Evolutionary conservation across 30 jellyfish, hydroid and myxozoan species (phyloP), one percentile per base, ranked within the genome.

Genomic region (Mastigias papua): DNA sequence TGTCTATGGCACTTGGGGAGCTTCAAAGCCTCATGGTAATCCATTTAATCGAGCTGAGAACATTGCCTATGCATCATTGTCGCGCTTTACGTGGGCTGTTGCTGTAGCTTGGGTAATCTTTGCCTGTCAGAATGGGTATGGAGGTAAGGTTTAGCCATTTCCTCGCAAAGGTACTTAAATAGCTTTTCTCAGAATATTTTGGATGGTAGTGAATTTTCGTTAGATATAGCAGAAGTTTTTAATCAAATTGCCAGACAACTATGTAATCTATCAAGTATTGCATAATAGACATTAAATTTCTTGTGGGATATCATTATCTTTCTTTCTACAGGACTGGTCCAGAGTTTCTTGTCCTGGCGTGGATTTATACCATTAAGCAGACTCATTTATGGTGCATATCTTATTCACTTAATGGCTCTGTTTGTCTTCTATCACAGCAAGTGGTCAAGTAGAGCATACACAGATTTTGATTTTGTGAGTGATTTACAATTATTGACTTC

Each of bases 321-420:
- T 4, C 13, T 15, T 4, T 42, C 13, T 15, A 20, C 67, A 93
- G 98, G 98, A n/a, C 13, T 88, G 68, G 87, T 93, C 7, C 61
- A 82, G 82, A 68, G 76, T 22, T 73, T 93, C 69, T 85, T 93
- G 78, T 88, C 97, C 10, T 93, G 98, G 98, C 86, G 91, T 33
- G 92, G 75, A 0, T 93, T 95, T 57, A 89, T 93, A 20, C 98
- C 98, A 48, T 79, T 93, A 20, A 93, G 98, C 76, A 86, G 98
- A 10, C 78, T 93, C 82, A 88, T 97, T 3, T 93, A 49, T 58
- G 94, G 97, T 48, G 98, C 97, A 29, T 93, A 93, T 65, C 90
- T 93, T 1, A 54, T 93, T 2, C 98, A 93, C 64, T 96, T 93
- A 7, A 48, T 88, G 85, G 82, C 89, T 46, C 76, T 93, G 13